These are phyloP conservation scores for Mormyrus hasselquistii DNA, from an alignment of 2,797 vertebrate genomes.

Conservation along the genomic window DNA sequence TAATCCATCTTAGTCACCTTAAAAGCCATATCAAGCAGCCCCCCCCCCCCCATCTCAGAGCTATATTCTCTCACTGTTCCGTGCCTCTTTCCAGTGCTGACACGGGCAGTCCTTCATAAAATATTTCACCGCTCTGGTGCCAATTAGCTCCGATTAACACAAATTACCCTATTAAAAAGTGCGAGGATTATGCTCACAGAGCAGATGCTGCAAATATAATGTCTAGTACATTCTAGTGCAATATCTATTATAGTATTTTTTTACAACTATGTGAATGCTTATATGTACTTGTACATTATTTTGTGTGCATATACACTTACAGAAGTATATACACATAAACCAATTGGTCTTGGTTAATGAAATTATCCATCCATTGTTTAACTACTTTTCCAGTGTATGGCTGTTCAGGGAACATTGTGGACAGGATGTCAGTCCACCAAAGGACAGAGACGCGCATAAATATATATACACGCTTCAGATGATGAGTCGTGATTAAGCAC, in stretches of 20 bases:
- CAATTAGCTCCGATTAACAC: constrained; percentile 8
- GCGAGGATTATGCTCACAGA: neutral
- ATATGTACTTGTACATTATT: neutral
- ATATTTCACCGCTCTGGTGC: neutral
- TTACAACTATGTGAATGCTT: neutral
- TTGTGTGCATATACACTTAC: neutral
- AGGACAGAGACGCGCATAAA: neutral
- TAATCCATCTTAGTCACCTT: constrained; percentile 21
- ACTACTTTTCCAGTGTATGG: neutral
- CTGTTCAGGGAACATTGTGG: neutral
- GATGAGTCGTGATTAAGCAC: neutral
- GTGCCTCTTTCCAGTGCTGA: neutral
- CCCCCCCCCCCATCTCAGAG: neutral
- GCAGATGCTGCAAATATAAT: constrained; percentile 16
- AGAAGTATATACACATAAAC: neutral
- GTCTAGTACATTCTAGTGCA: neutral
- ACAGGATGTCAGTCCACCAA: neutral
- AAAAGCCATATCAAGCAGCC: neutral
- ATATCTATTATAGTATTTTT: neutral
- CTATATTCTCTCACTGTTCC: neutral
- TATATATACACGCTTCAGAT: neutral
- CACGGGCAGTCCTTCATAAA: constrained; percentile 11
- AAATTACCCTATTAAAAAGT: neutral
- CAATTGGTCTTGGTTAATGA: neutral
- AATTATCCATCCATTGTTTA: neutral